A percentile compares a stretch with the other conserved stretches of the same genome.
phyloP scores from a whole-genome alignment of 2,113 vertebrate genomes.

The Sterrhoptilus dennistouni region DNA sequence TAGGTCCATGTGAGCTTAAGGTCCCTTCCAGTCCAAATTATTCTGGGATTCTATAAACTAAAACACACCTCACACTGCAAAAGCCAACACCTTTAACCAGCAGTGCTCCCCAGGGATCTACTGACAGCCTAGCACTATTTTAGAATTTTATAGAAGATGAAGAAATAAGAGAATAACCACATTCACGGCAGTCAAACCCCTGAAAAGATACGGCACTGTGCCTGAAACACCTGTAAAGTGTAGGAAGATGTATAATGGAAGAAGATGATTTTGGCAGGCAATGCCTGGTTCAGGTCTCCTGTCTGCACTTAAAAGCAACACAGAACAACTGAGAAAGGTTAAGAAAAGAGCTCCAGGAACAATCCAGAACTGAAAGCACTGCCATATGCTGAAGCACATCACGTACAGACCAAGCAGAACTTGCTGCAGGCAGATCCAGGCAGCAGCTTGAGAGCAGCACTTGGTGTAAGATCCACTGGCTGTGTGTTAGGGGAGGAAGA shows the following conservation, averaged over 20 bases:
- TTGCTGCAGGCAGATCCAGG: not conserved
- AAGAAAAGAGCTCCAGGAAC: not conserved
- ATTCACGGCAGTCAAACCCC: not conserved
- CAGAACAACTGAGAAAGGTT: not conserved
- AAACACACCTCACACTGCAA: not conserved
- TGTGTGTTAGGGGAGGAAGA: not conserved
- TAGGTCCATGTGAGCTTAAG: not conserved
- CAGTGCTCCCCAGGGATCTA: not conserved
- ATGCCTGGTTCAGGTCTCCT: not conserved
- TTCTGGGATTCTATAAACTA: not conserved
- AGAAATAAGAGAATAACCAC: not conserved
- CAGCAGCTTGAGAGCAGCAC: not conserved
- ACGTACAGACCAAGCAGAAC: not conserved
- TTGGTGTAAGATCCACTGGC: not conserved
- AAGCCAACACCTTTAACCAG: not conserved
- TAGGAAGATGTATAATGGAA: not conserved
- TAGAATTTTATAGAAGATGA: not conserved
- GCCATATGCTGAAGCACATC: not conserved
- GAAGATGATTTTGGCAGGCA: not conserved
- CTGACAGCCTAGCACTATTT: not conserved
- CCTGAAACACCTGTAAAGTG: not conserved
- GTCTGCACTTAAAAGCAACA: not conserved
- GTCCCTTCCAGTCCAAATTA: not conserved
- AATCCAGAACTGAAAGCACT: not conserved
- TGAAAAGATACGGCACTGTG: fast-evolving